Percentiles rank a stretch among this genome's conserved stretches.
These are phyloP conservation scores for Brachyhypopomus gauderio DNA, from an alignment of 2,113 vertebrate genomes.

Conservation along the genomic window DNA sequence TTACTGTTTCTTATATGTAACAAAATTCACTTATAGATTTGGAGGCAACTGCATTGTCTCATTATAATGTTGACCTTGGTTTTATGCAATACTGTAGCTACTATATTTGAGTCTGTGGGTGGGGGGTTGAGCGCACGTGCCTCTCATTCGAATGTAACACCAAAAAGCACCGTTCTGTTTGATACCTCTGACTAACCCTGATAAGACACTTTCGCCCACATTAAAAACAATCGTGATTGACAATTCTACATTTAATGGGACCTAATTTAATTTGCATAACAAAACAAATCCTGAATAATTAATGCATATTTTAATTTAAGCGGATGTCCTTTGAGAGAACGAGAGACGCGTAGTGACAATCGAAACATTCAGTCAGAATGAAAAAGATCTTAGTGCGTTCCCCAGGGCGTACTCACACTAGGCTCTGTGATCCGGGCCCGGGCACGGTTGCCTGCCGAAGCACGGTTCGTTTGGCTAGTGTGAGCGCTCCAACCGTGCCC, in stretches of 20 bases:
- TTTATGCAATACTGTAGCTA: too few species aligned
- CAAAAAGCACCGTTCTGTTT: neutral
- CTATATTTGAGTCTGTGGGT: neutral
- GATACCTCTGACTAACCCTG: conserved; percentile 11
- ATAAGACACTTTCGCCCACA: conserved; percentile 28
- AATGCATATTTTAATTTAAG: conserved; percentile 55
- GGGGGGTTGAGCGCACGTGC: neutral
- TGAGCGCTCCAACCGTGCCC: too few species aligned
- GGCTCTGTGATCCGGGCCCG: too few species aligned
- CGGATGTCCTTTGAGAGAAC: conserved; percentile 41
- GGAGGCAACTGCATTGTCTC: too few species aligned
- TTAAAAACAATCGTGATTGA: conserved; percentile 44
- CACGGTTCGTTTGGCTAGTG: too few species aligned
- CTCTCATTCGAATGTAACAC: conserved; percentile 3
- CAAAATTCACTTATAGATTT: too few species aligned
- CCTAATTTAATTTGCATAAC: conserved; percentile 55
- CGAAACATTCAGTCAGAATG: conserved; percentile 52
- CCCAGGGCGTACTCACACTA: too few species aligned
- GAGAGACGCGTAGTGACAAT: conserved; percentile 44
- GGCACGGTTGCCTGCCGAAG: too few species aligned
- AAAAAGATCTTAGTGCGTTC: conserved; percentile 31
- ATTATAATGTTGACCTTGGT: too few species aligned
- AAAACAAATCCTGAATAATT: conserved; percentile 56
- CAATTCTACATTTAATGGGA: conserved; percentile 49
- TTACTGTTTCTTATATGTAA: too few species aligned